Percentiles rank a stretch among this genome's conserved stretches.
These are phyloP conservation scores for Noctua janthe DNA, from an alignment of 2,888 invertebrate genomes.

Conservation along the genomic window DNA sequence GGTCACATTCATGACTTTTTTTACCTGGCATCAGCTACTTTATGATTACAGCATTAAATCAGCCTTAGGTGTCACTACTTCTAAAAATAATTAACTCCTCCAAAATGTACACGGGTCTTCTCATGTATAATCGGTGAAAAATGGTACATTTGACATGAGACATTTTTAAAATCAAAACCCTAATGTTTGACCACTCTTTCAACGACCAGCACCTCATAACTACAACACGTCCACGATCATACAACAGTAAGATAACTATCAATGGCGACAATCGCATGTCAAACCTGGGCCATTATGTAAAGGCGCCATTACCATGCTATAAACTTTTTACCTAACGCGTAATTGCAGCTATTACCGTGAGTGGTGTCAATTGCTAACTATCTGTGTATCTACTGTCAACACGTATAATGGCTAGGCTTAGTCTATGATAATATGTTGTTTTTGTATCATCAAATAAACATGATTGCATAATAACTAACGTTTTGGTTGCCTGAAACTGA, in stretches of 20 bases:
- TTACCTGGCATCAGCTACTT: not conserved
- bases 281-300: constrained; percentile 21
- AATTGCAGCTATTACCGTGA: constrained; percentile 38
- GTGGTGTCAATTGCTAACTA: constrained; percentile 25
- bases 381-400: constrained; percentile 40
- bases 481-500: not conserved
- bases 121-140: not conserved
- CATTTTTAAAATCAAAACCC: not conserved
- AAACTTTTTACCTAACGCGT: constrained; percentile 43
- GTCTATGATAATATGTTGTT: not conserved
- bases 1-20: not conserved
- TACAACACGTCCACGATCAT: not conserved
- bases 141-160: no score
- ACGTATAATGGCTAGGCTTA: constrained; percentile 10
- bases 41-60: not conserved
- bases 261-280: constrained; percentile 18
- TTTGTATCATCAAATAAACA: not conserved
- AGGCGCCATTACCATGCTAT: constrained; percentile 28
- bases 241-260: not conserved
- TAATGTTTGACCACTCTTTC: not conserved
- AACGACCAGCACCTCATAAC: not conserved
- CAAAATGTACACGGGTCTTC: not conserved
- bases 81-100: not conserved
- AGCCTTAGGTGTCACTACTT: not conserved
- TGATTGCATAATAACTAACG: not conserved